Evolutionary conservation across 2,113 vertebrate species (phyloP), one percentile per base, ranked within the genome.

Genomic region (Oophaga pumilio): DNA sequence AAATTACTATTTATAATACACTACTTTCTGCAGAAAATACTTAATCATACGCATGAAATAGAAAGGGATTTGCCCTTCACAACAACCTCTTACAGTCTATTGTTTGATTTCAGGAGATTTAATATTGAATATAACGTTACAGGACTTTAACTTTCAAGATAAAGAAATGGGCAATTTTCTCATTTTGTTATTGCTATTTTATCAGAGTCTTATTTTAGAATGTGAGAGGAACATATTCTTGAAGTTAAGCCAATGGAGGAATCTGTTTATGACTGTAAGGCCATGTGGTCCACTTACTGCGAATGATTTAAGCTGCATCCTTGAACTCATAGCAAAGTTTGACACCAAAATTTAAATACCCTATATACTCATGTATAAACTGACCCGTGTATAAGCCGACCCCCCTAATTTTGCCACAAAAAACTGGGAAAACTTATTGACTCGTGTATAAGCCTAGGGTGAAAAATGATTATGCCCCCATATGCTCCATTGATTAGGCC

Each of bases 1-100:
- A 69, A 56, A 66, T 85, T 66, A 85, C 83, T 74, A 77, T 85
- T 85, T 85, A 84, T 84, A 59, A 85, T 76, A 64, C 84, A 62
- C 71, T 53, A 24, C 15, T 76, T 79, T 64, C 53, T 57, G 50
- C 60, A 78, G 62, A 79, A 86, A 79, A 79, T 78, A 86, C 76
- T 86, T 86, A 78, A 79, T 79, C 85, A 79, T 69, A 56, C 15
- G 24, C 50, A 68, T 78, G 43, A 69, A 53, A 86, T 76, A 76
- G 66, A 85, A 86, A 62, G 7, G 11, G 64, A 78, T 86, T 64
- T 78, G 74, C 85, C 85, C 85, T 78, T 86, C 43, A 86, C 15
- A 26, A 66, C 76, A 78, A 77, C 59, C 84, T 85, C 69, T 64
- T 50, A 8, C 6, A 14, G 52, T 79, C 52, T 26, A 12, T 56